Evolutionary conservation across 2,113 vertebrate species (phyloP).

Genomic region (Dendropsophus ebraccatus): DNA sequence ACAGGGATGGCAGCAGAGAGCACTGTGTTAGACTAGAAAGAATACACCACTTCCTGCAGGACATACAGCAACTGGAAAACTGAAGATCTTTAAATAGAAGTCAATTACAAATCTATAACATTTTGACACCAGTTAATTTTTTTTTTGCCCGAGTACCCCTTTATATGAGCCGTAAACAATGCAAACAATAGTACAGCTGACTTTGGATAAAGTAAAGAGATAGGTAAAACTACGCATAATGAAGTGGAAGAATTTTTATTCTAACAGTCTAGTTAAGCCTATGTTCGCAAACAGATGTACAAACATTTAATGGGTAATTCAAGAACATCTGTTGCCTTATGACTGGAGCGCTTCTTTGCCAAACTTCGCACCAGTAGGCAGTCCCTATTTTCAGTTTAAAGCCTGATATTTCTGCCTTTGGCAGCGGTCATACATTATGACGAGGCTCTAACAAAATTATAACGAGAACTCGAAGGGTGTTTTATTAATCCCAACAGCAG

Average conservation of each 20-base stretch:
- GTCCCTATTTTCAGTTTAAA: slow-evolving; percentile 46
- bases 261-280: slow-evolving; percentile 30
- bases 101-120: too few species aligned
- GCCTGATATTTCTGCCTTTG: slow-evolving; percentile 48
- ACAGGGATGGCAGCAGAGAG: too few species aligned
- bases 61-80: too few species aligned
- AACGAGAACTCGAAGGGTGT: slow-evolving; percentile 36
- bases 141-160: too few species aligned
- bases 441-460: slow-evolving; percentile 33
- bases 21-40: too few species aligned
- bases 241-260: slow-evolving; percentile 15
- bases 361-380: slow-evolving; percentile 55
- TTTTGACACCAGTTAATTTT: too few species aligned
- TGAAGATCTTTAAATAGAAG: too few species aligned
- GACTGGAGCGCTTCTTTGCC: slow-evolving; percentile 40
- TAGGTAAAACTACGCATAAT: slow-evolving; percentile 12
- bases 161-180: slow-evolving; percentile 13
- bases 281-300: slow-evolving; percentile 51
- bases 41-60: too few species aligned
- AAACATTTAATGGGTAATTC: slow-evolving; percentile 53
- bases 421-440: slow-evolving; percentile 35
- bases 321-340: slow-evolving; percentile 57
- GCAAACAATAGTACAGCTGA: neutral
- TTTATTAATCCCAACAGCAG: slow-evolving; percentile 44
- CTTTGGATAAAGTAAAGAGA: neutral